A percentile compares a stretch with the other conserved stretches of the same genome.
Conservation (phyloP, 2,797 vertebrate genomes). For the Brachyalestes nurse region DNA sequence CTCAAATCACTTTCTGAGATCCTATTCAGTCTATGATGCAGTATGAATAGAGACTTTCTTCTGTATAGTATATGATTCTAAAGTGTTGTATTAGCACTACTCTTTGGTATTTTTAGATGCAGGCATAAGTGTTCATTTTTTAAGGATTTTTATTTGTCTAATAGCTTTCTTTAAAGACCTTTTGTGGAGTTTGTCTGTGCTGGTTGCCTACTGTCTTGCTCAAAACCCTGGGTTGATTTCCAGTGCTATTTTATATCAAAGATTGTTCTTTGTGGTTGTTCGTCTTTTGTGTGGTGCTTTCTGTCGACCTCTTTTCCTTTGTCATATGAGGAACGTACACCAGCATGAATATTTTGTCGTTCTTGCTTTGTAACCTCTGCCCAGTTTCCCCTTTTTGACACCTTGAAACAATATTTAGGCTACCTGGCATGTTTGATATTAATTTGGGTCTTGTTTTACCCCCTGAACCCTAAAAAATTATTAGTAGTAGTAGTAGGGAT, state of each 20-base stretch:
- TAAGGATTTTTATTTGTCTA: background rate
- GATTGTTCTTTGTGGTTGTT: background rate
- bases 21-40: no score
- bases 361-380: background rate
- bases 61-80: background rate
- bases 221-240: background rate
- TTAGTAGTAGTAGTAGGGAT: no score
- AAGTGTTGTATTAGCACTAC: background rate
- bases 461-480: background rate
- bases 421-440: background rate
- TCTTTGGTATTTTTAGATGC: background rate
- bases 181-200: background rate
- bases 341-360: slow-evolving; percentile 62
- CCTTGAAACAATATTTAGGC: background rate
- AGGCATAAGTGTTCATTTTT: background rate
- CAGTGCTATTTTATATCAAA: background rate
- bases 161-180: background rate
- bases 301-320: background rate
- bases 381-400: background rate
- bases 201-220: background rate
- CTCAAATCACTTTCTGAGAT: background rate
- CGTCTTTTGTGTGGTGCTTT: background rate
- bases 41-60: background rate
- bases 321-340: slow-evolving; percentile 51
- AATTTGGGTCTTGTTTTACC: background rate